These are phyloP conservation scores for Macrosteles quadrilineatus DNA, from an alignment of 1,140 invertebrate species.

Conservation along the genomic window DNA sequence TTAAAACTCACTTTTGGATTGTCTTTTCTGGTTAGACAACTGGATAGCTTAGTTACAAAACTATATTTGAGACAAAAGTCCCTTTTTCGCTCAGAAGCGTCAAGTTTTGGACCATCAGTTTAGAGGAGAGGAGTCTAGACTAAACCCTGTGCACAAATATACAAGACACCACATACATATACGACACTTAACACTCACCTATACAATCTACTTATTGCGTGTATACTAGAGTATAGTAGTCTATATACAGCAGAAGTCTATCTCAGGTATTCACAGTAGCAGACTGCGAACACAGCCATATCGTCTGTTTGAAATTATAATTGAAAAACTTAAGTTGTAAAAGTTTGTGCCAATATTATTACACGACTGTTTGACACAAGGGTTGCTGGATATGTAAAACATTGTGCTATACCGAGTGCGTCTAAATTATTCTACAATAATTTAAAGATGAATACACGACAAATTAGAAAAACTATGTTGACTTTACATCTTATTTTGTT, in stretches of 20 bases:
- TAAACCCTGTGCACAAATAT: constrained; percentile 11
- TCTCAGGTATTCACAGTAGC: neutral
- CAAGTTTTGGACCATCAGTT: constrained; percentile 8
- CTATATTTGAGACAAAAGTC: constrained; percentile 12
- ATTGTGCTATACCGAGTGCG: too few species aligned
- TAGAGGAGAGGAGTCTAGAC: neutral
- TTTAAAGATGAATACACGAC: too few species aligned
- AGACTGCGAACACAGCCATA: neutral
- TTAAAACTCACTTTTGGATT: constrained; percentile 1
- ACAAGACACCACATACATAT: neutral
- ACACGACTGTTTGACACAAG: too few species aligned
- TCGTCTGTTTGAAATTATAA: too few species aligned
- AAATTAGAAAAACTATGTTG: too few species aligned
- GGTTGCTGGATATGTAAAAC: too few species aligned
- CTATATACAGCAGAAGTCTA: too few species aligned
- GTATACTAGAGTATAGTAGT: too few species aligned
- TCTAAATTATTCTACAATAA: too few species aligned
- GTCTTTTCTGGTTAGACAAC: neutral
- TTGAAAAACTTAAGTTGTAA: too few species aligned
- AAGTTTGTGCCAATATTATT: too few species aligned
- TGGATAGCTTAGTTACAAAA: constrained; percentile 7
- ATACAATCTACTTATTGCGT: neutral
- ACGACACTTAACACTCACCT: neutral
- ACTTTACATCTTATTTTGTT: too few species aligned
- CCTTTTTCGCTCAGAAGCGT: neutral